A percentile compares a stretch with the other conserved stretches of the same genome.
Evolutionary conservation across 2,113 vertebrate genomes (phyloP).

Genomic region (Elaphurus davidianus): DNA sequence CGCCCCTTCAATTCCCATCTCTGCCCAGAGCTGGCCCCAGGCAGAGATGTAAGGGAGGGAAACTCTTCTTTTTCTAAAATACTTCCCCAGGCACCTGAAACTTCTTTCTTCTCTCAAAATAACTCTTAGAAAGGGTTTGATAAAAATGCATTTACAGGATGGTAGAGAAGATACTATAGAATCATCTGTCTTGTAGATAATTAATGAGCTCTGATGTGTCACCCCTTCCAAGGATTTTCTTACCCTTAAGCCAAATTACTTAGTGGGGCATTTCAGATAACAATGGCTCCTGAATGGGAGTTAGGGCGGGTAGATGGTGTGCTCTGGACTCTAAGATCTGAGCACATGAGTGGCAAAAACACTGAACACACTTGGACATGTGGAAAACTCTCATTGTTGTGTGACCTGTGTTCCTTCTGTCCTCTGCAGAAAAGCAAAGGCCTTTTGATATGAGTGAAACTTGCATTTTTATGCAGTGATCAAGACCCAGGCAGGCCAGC

Average conservation of each 20-base stretch:
- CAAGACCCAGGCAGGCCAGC: not conserved
- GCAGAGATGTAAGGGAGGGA: not conserved
- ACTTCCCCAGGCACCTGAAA: not conserved
- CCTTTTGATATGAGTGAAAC: not conserved
- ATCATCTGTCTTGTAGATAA: not conserved
- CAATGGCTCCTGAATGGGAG: not conserved
- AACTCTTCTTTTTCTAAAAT: not conserved
- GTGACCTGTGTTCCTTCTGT: not conserved
- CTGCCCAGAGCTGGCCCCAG: not conserved
- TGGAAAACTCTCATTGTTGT: not conserved
- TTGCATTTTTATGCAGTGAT: not conserved
- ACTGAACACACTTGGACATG: not conserved
- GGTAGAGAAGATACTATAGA: not conserved
- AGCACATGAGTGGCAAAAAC: not conserved
- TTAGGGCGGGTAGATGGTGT: not conserved
- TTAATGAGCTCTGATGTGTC: not conserved
- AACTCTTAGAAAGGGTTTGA: not conserved
- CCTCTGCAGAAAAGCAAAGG: not conserved
- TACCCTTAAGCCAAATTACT: not conserved
- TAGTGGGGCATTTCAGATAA: not conserved
- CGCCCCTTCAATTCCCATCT: not conserved
- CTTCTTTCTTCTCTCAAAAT: conserved; percentile 1
- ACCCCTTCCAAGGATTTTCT: not conserved
- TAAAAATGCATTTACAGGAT: not conserved
- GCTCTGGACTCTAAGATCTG: not conserved